phyloP scores from a whole-genome alignment of 1,140 invertebrate genomes.

The Meloidogyne floridensis region DNA sequence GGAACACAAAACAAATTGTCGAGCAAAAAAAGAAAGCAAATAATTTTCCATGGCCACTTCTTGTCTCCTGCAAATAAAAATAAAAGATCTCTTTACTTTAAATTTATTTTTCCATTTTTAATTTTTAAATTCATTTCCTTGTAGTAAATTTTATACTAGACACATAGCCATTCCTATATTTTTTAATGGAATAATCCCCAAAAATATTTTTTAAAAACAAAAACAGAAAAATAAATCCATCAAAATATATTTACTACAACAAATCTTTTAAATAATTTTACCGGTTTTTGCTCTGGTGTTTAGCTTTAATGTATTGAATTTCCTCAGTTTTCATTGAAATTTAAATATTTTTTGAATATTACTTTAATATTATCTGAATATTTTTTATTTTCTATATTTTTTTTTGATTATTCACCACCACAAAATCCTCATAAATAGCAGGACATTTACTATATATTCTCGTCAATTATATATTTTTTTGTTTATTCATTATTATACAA shows the following conservation, averaged over 20 bases:
- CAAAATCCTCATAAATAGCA: background rate
- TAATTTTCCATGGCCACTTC: background rate
- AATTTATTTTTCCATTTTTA: background rate
- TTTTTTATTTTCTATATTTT: conserved; percentile 4
- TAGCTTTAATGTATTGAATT: background rate
- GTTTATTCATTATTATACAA: background rate
- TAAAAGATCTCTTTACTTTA: background rate
- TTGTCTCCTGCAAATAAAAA: conserved; percentile 1
- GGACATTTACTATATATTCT: conserved; percentile 15
- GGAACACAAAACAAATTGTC: conserved; percentile 16
- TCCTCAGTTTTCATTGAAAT: background rate
- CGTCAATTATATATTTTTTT: conserved; percentile 13
- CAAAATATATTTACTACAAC: background rate
- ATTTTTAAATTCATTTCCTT: background rate
- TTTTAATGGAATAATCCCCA: too few relatives aligned
- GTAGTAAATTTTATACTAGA: background rate
- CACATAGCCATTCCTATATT: background rate
- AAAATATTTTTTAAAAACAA: background rate
- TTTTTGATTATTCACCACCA: background rate
- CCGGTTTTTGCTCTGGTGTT: conserved; percentile 2
- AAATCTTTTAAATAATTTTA: background rate
- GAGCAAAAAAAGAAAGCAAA: background rate
- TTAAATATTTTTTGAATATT: background rate
- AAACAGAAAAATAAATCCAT: background rate
- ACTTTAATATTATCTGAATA: conserved; percentile 7